Percentiles rank a stretch among this genome's conserved stretches.
These are phyloP conservation scores for Lucinisca nassula DNA, from an alignment of 2,888 invertebrate genomes.

Conservation along the genomic window DNA sequence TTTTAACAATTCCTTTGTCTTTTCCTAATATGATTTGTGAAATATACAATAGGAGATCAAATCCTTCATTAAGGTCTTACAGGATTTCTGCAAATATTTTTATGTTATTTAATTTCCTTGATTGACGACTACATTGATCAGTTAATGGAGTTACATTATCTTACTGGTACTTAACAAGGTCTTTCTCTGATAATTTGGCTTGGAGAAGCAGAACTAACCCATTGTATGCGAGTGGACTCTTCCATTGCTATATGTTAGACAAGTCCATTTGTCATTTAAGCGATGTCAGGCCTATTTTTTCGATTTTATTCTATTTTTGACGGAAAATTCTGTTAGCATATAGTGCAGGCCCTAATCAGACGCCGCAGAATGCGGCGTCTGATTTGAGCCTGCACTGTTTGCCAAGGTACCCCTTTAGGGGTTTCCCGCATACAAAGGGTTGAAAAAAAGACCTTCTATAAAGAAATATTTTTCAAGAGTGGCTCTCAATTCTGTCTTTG, in stretches of 20 bases:
- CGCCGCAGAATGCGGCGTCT: too few relatives aligned
- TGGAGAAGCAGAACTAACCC: background rate
- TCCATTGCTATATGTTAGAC: too few relatives aligned
- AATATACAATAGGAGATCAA: background rate
- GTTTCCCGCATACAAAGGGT: too few relatives aligned
- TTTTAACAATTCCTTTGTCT: background rate
- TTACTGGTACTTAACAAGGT: constrained; percentile 1
- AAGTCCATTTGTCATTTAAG: too few relatives aligned
- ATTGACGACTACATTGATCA: background rate
- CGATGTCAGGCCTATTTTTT: too few relatives aligned
- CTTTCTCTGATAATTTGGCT: constrained; percentile 1
- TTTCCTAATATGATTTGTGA: background rate
- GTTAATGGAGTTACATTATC: constrained; percentile 11
- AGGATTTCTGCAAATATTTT: constrained; percentile 2
- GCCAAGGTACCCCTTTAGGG: too few relatives aligned
- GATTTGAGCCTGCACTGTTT: too few relatives aligned
- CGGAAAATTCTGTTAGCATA: too few relatives aligned
- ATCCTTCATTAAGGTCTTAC: background rate
- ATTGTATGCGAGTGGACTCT: too few relatives aligned
- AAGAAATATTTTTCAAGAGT: background rate
- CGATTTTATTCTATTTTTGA: too few relatives aligned
- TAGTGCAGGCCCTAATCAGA: too few relatives aligned
- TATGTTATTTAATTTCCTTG: background rate
- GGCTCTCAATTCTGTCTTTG: background rate
- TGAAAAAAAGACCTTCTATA: background rate